Percentiles rank a stretch among this genome's conserved stretches.
Conservation (phyloP, 2,797 vertebrate species). For the Eremophila alpestris region DNA sequence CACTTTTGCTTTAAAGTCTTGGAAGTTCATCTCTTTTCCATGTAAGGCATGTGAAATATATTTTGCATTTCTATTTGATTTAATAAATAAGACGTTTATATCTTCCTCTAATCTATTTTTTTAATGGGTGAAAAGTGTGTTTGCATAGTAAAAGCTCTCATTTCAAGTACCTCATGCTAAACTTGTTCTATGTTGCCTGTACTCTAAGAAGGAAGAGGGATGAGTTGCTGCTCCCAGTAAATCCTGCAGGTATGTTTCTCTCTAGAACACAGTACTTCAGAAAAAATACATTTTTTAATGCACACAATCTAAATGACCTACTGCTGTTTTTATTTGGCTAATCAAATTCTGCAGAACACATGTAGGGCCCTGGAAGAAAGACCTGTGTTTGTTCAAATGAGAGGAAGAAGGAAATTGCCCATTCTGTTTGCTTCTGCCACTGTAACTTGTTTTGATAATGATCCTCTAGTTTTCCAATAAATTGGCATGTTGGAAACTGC, state of each 20-base stretch:
- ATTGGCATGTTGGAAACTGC: not conserved
- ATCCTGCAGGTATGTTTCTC: not conserved
- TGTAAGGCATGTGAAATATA: constrained; percentile 66
- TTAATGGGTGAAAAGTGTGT: not conserved
- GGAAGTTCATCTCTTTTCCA: constrained; percentile 46
- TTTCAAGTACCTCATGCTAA: not conserved
- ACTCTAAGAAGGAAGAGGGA: not conserved
- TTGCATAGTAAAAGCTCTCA: not conserved
- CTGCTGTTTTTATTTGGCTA: not conserved
- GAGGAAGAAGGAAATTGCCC: not conserved
- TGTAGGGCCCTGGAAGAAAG: not conserved
- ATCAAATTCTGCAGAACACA: not conserved
- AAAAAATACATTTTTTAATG: not conserved
- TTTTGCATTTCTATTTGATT: constrained; percentile 69
- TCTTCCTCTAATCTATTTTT: constrained; percentile 46
- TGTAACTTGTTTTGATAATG: not conserved
- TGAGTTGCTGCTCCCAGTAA: not conserved
- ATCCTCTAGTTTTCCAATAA: not conserved
- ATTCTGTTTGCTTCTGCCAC: not conserved
- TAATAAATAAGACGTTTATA: constrained; percentile 66
- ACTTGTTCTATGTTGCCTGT: not conserved
- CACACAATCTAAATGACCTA: not conserved
- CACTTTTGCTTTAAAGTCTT: constrained; percentile 50
- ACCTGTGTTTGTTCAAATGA: not conserved
- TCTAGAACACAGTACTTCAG: not conserved